Percentiles rank a stretch among this genome's conserved stretches.
These are phyloP conservation scores for Drosophila grimshawi DNA, from an alignment of 1,140 invertebrate genomes.

Conservation along the genomic window DNA sequence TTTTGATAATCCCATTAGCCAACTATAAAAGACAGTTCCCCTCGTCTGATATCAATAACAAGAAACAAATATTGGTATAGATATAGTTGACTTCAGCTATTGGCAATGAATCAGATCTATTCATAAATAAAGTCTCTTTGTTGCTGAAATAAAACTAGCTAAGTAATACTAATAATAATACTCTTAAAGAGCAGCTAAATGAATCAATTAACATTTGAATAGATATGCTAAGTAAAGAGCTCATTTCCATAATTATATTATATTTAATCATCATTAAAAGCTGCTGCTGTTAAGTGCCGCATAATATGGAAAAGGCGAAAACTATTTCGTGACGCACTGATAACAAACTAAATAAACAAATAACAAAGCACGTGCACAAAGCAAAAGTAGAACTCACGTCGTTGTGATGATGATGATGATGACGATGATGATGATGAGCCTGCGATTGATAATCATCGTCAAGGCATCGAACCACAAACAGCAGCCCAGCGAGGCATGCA, in stretches of 20 bases:
- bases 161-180: not conserved
- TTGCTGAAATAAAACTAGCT: not conserved
- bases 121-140: not conserved
- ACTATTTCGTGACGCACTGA: constrained; percentile 57
- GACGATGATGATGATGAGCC: constrained; percentile 14
- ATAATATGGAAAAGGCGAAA: constrained; percentile 53
- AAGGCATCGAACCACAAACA: constrained; percentile 47
- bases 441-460: constrained; percentile 7
- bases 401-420: constrained; percentile 8
- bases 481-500: constrained; percentile 45
- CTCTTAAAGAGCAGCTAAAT: constrained; percentile 13
- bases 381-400: constrained; percentile 21
- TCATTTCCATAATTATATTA: constrained; percentile 13
- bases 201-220: constrained; percentile 43
- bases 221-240: constrained; percentile 26
- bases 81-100: not conserved
- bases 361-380: constrained; percentile 15
- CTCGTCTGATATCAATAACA: constrained; percentile 8
- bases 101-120: not conserved
- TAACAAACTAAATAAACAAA: constrained; percentile 50
- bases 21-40: not conserved
- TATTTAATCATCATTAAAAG: constrained; percentile 20
- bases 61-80: not conserved
- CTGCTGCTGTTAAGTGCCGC: constrained; percentile 34
- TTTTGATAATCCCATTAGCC: not conserved